Evolutionary conservation across 64 coral and sea anemone species (phyloP), one percentile per base, ranked within the genome.

Genomic region (Pocillopora verrucosa): DNA sequence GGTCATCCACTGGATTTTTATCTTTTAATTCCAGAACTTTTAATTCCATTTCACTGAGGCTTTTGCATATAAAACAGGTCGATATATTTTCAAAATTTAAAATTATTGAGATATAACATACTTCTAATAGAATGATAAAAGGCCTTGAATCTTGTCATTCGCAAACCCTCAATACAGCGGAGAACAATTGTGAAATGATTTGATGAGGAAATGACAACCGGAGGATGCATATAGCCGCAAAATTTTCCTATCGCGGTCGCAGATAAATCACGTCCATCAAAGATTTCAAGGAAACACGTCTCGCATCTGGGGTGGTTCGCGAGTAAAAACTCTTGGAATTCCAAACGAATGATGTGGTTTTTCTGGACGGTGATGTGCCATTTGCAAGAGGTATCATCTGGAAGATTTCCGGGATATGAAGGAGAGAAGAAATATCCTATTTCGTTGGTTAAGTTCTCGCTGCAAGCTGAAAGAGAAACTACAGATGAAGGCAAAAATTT

Each of bases 101-200:
- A 60, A 15, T 11, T 11, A 9, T 9, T 15, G 14, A 4, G 24
- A 68, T 0, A 68, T 22, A n/a, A 7, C 20, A 68, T 56, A 9
- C 59, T 30, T 30, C 30, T 30, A 30, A 30, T 30, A 30, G 30
- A 30, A 30, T 30, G 30, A 30, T 30, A 30, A 78, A 41, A 41
- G 41, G 76, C 76, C 51, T 78, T 78, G 75, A 76, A 76, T 45
- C 75, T 76, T 76, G 75, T 38, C 51, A 35, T 76, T 35, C 6
- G 37, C 4, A 38, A 17, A 16, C 51, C 20, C 26, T 38, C 36
- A 41, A 9, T 4, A 56, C 75, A 76, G 17, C 16, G 16, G 19
- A 76, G 75, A 45, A 56, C 38, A 76, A 76, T 38, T 5, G 36
- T 45, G 13, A 76, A 56, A 38, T 76, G 75, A 51, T 76, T 76